Base-by-base conservation (phyloP, 2,888 invertebrate genomes). In the Ennomos erosarius region DNA sequence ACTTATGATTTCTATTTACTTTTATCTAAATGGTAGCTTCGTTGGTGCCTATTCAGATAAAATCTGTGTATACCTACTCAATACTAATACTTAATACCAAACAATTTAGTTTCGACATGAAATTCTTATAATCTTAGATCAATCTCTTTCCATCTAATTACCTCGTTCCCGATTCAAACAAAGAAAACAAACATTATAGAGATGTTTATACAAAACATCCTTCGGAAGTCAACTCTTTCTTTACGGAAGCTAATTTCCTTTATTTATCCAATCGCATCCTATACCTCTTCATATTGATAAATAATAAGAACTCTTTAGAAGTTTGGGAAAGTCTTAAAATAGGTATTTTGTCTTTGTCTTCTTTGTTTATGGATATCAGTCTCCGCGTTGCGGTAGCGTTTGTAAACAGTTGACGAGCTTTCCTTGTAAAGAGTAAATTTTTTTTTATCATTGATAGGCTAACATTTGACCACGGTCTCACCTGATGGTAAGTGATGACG, bases 221-320 rank as follows among this genome's bases (percentile, higher is more conserved):
- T 16, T 54, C 39, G 64, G 64, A 62, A 65, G 63, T 62, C 51
- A 42, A 45, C 39, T 54, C 16, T 1, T 43, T 48, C 43, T 16
- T 16, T 11, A 43, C 59, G 67, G 65, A 65, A 55, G 60, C 57
- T 62, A 42, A 64, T 68, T 53, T 68, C 68, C 65, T 62, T 56
- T 68, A 60, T 68, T 68, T 64, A 64, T 56, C 36, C 43, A 39
- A 49, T 60, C 38, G 55, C 53, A 62, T 68, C 65, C 64, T 59
- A 58, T 52, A 9, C 10, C 26, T 26, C n/a, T 26, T 6, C 6
- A 4, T 26, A 6, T 6, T 26, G 6, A 26, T 26, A 6, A 26
- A 26, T 26, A 4, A 40, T 39, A 1, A 47, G 1, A 26, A 38
- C 45, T 54, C 45, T 36, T 49, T 53, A 11, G 13, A 50, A 13